Base-by-base conservation (phyloP, 2,797 vertebrate species). In the Melanogrammus aeglefinus region DNA sequence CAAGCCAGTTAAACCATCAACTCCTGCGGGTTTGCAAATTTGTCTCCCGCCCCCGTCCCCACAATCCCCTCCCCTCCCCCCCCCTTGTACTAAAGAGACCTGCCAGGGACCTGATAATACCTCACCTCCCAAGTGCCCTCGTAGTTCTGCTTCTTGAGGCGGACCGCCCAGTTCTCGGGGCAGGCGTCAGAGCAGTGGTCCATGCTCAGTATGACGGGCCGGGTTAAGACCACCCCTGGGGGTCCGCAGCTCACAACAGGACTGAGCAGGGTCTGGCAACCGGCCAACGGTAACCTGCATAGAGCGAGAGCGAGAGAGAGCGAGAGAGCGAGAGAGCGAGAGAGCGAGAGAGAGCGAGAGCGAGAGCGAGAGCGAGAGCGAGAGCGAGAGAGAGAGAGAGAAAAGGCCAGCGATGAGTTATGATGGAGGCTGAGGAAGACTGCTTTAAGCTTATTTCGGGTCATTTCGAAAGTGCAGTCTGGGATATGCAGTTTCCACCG, bases 121-220 rank as follows among this genome's bases (percentile, higher is more conserved):
- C 92, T 96, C 90, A 99, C 98, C 97, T 99, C 98, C 98, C 98
- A 99, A 1, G 93, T 93, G 84, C 98, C 98, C 87, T 98, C 97
- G 0, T 97, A 98, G 0, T 95, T 97, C 91, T 99, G 98, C 91
- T 98, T 99, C 93, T 99, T 99, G 88, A 99, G 96, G 77, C 92
- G 95, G 82, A 99, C 93, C 90, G 96, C 96, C 98, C 98, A 99
- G 94, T 97, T 97, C 88, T 99, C 97, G 0, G 96, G 94, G 72
- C 95, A 96, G 83, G 96, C 96, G 88, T 99, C 98, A 76, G 96
- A 97, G 57, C 97, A 99, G 91, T 99, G 98, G 88, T 97, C 96
- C 97, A 99, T 96, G 87, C 96, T 94, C 80, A 99, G 95, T 93
- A 99, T 98, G 91, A 97, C 97, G 0, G 98, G 97, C 36, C 97